A percentile compares a stretch with the other conserved stretches of the same genome.
These are phyloP conservation scores for Bombus terrestris DNA, from an alignment of 1,140 invertebrate species.

Conservation along the genomic window DNA sequence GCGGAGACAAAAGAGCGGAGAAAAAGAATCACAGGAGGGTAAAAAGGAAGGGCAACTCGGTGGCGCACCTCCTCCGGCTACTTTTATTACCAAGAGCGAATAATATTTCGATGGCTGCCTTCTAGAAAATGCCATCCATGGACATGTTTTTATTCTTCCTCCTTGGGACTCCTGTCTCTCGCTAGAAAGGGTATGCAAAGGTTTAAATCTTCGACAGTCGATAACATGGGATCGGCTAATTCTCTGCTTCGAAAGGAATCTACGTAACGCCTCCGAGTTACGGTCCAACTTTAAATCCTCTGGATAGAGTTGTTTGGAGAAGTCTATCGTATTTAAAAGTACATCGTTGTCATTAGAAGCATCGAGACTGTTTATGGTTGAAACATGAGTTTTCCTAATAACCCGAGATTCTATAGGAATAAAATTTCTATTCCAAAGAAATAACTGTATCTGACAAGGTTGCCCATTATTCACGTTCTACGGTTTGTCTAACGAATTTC, in stretches of 20 bases:
- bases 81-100: constrained; percentile 37
- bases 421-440: too few species aligned
- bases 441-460: not conserved
- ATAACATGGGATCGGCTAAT: not conserved
- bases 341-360: not conserved
- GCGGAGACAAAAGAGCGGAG: not conserved
- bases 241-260: not conserved
- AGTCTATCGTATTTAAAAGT: not conserved
- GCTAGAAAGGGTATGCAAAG: not conserved
- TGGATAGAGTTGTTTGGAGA: not conserved
- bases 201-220: not conserved
- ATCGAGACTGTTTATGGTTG: not conserved
- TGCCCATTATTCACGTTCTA: not conserved
- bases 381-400: not conserved
- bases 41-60: not conserved
- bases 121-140: not conserved
- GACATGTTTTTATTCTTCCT: not conserved
- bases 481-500: not conserved
- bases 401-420: too few species aligned
- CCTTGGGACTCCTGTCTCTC: constrained; percentile 37
- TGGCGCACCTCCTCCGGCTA: not conserved
- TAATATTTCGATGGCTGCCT: constrained; percentile 14
- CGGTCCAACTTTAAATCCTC: not conserved
- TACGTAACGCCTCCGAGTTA: not conserved
- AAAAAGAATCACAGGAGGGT: not conserved